phyloP scores from a whole-genome alignment of 2,888 invertebrate genomes.

The Melanostoma mellinum region DNA sequence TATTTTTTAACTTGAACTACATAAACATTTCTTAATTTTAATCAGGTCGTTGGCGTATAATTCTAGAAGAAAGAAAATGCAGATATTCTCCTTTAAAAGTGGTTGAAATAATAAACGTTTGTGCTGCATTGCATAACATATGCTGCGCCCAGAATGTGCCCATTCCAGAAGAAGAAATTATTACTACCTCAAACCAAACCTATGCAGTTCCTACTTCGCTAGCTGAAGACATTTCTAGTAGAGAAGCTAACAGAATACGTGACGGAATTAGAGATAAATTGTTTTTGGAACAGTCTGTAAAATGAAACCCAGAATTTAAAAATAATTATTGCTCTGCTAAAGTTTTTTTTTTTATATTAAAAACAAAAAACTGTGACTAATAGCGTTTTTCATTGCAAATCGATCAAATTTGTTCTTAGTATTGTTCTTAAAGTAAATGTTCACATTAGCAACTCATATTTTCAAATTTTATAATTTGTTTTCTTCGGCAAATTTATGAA shows the following conservation, averaged over 20 bases:
- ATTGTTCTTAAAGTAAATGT: too few species aligned
- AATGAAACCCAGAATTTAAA: too few species aligned
- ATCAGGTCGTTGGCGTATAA: slow-evolving; percentile 9
- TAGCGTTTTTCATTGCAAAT: too few species aligned
- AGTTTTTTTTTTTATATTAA: too few species aligned
- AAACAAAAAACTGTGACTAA: too few species aligned
- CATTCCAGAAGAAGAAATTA: background rate
- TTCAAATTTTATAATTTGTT: too few species aligned
- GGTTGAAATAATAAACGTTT: background rate
- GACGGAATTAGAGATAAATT: too few species aligned
- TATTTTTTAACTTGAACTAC: background rate
- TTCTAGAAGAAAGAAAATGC: slow-evolving; percentile 1
- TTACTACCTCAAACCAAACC: background rate
- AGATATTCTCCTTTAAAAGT: background rate
- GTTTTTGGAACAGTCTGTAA: too few species aligned
- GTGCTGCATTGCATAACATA: slow-evolving; percentile 6
- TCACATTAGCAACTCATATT: too few species aligned
- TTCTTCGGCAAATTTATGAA: too few species aligned
- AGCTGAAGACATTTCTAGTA: background rate
- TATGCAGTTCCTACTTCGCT: background rate
- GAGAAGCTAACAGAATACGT: background rate
- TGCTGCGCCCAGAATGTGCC: slow-evolving; percentile 4
- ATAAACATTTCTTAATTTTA: background rate
- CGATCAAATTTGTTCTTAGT: too few species aligned
- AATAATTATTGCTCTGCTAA: too few species aligned